Base-by-base conservation (phyloP, 2,797 vertebrate genomes). In the Catostomus latipinnis region DNA sequence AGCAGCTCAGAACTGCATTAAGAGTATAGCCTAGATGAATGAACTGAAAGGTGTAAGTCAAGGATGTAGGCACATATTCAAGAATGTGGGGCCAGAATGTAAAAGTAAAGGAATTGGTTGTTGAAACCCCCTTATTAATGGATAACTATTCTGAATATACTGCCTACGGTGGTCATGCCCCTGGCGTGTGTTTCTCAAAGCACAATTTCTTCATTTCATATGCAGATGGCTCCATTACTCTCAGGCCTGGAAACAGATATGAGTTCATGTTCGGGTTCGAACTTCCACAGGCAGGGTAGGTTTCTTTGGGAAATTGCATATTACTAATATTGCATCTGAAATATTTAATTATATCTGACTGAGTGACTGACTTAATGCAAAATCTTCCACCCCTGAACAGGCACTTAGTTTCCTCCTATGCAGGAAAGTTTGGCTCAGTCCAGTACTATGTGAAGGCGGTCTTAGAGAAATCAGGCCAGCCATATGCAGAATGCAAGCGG, bases 181-280 rank as follows among this genome's bases (percentile, higher is more conserved):
- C 34, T 34, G 34, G 60, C 9, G 45, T 8, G 6, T 43, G 22
- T 10, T 9, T 13, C 10, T 46, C 11, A 14, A 54, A 48, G 1
- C 70, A 13, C 8, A 49, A 54, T 58, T 71, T 16, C 48, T 10
- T 66, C 13, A 50, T 58, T 56, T n/a, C 82, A 97, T 96, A 95
- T 80, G 85, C 86, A 0, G 95, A 95, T 0, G 95, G 95, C 16
- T 93, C 90, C 0, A 93, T 97, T 18, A 93, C 94, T 71, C 88
- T 98, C 78, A 93, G 92, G 78, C 93, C 95, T 0, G 95, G 92
- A 0, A 95, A 94, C 83, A 92, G 50, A 1, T 97, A 95, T 0
- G 93, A 94, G 66, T 97, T 95, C 91, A 95, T 94, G 54, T 98
- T 98, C 0, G 94, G 95, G 61, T 98, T 97, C 0, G 95, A 97